Evolutionary conservation across 2,888 invertebrate species (phyloP).

Genomic region (Monopis laevigella): DNA sequence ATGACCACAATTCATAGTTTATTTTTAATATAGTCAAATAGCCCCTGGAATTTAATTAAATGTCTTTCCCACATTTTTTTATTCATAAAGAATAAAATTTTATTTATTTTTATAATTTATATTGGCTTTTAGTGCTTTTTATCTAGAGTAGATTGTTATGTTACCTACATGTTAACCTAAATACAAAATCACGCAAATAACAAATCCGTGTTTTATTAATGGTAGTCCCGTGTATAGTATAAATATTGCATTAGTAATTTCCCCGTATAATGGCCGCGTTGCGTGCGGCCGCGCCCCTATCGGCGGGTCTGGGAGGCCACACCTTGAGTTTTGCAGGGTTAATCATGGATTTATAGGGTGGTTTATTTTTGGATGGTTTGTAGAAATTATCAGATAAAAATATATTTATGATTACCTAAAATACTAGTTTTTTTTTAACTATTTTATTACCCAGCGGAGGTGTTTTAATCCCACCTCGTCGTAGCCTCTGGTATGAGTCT

Average conservation of each 20-base stretch:
- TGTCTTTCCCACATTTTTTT: no score
- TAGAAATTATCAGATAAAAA: no score
- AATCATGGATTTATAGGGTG: neutral
- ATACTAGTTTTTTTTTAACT: no score
- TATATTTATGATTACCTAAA: no score
- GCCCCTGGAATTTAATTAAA: no score
- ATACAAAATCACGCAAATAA: neutral
- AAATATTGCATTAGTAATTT: slow-evolving; percentile 1
- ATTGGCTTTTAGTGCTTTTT: neutral
- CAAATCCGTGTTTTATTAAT: slow-evolving; percentile 1
- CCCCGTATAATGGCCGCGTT: slow-evolving; percentile 40
- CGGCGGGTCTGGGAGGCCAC: neutral
- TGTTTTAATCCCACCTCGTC: no score
- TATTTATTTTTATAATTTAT: neutral
- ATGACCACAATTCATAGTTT: no score
- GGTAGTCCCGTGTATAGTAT: slow-evolving; percentile 2
- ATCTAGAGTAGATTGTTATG: neutral
- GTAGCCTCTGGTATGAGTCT: no score
- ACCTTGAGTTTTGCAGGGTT: slow-evolving; percentile 3
- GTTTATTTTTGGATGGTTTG: no score
- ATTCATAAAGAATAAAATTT: neutral
- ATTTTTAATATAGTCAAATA: no score
- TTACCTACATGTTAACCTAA: neutral
- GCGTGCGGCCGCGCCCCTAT: slow-evolving; percentile 49
- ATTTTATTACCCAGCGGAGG: no score